Evolutionary conservation across 2,888 invertebrate genomes (phyloP).

Genomic region (Mythimna ferrago): DNA sequence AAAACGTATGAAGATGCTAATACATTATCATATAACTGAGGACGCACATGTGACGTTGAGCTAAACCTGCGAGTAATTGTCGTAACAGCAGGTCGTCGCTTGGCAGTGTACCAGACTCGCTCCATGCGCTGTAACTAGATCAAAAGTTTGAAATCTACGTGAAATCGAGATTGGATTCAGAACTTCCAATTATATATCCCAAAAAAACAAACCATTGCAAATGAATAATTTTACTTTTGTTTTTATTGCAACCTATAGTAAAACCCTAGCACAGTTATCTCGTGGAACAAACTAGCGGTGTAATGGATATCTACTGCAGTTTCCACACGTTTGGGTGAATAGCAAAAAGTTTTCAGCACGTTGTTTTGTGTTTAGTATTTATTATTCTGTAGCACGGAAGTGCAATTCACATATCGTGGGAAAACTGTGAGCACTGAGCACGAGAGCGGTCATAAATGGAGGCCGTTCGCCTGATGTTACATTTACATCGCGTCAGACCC

Average conservation of each 20-base stretch:
- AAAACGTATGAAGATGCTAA: too few species aligned
- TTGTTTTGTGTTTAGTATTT: conserved; percentile 68
- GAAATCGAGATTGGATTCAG: conserved; percentile 25
- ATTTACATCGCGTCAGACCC: conserved; percentile 20
- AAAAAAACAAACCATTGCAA: conserved; percentile 25
- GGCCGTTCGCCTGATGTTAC: conserved; percentile 34
- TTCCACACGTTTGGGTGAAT: conserved; percentile 65
- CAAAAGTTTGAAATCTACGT: conserved; percentile 24
- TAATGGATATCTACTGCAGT: conserved; percentile 57
- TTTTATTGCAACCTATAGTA: conserved; percentile 23
- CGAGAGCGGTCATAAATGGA: conserved; percentile 36
- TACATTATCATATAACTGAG: background rate
- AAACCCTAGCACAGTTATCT: conserved; percentile 31
- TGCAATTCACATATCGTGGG: conserved; percentile 66
- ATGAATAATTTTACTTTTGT: conserved; percentile 27
- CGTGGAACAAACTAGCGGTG: conserved; percentile 44
- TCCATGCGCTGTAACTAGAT: conserved; percentile 4
- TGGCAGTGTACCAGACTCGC: conserved; percentile 39
- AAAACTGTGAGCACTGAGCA: conserved; percentile 26
- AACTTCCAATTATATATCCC: background rate
- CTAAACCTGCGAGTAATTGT: conserved; percentile 25
- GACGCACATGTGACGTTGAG: conserved; percentile 1
- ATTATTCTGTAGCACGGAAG: conserved; percentile 69
- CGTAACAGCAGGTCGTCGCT: conserved; percentile 17
- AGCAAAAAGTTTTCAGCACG: conserved; percentile 68